Conservation (phyloP, 2,888 invertebrate genomes). For the Netelia melanura region DNA sequence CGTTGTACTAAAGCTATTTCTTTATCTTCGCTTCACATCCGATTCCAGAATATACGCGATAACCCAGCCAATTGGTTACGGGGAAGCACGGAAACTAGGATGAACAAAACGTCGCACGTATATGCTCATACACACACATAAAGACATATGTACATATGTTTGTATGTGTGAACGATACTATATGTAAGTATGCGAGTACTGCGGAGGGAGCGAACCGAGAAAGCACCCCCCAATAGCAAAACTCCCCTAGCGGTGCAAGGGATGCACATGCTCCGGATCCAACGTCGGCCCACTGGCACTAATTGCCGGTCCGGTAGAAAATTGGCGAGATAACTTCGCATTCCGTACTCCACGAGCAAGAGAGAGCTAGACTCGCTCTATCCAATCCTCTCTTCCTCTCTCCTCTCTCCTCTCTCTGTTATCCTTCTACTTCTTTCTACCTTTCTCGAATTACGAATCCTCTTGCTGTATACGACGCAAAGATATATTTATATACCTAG, state of each 20-base stretch:
- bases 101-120: constrained; percentile 39
- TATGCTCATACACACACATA: background rate
- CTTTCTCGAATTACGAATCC: constrained; percentile 38
- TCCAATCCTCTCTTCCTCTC: constrained; percentile 49
- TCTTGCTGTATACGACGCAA: constrained; percentile 20
- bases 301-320: constrained; percentile 65
- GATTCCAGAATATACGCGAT: constrained; percentile 31
- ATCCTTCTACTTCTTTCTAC: constrained; percentile 11
- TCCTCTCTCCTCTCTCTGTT: constrained; percentile 14
- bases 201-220: constrained; percentile 1
- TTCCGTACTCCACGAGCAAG: constrained; percentile 39
- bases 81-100: constrained; percentile 19
- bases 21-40: constrained; percentile 44
- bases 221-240: constrained; percentile 50
- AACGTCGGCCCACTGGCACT: constrained; percentile 67
- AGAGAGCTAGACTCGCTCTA: constrained; percentile 36
- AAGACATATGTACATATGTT: background rate
- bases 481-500: background rate
- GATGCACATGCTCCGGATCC: constrained; percentile 55
- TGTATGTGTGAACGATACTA: background rate
- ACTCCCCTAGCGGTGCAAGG: constrained; percentile 47
- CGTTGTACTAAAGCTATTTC: constrained; percentile 15
- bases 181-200: background rate
- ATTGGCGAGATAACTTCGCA: constrained; percentile 59
- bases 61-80: constrained; percentile 28